Base-by-base conservation (phyloP, 1,140 invertebrate genomes). In the Mercenaria mercenaria region DNA sequence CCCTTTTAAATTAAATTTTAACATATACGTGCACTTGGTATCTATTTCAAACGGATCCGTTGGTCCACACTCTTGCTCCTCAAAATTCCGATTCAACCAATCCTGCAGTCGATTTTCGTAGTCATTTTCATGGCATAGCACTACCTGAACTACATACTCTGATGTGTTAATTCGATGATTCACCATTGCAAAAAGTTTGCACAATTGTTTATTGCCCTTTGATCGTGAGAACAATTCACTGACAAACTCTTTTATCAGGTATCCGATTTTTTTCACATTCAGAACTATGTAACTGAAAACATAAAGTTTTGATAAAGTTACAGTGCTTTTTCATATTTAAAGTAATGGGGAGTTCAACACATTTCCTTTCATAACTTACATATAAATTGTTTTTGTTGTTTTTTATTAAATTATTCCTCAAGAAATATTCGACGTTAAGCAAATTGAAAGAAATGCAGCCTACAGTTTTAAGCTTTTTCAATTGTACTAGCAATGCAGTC, bases 271-370 rank as follows among this genome's bases (percentile, higher is more conserved):
- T 18, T 74, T 74, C 3, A 23, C 32, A 39, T n/a, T 34, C 1
- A 74, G 1, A 10, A 74, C 69, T 18, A 74, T 74, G 64, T 34
- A 69, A n/a, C 64, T 69, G 64, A 69, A 69, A 47, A 47, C 43
- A 15, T 47, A 47, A 47, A 15, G 43, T n/a, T n/a, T n/a, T n/a
- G n/a, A n/a, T n/a, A n/a, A n/a, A n/a, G n/a, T n/a, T n/a, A n/a
- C n/a, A n/a, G n/a, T n/a, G n/a, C n/a, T n/a, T n/a, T n/a, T n/a
- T n/a, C n/a, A n/a, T n/a, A n/a, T n/a, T n/a, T n/a, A n/a, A n/a
- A n/a, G n/a, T n/a, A n/a, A n/a, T n/a, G n/a, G n/a, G n/a, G n/a
- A n/a, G n/a, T n/a, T n/a, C 47, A 50, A 50, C 47, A 11, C 47
- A 50, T 20, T 50, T 50, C 47, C 47, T 50, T 11, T 50, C 47